Evolutionary conservation across 1,140 invertebrate species (phyloP).

Genomic region (Pseudomyrmex dendroicus): DNA sequence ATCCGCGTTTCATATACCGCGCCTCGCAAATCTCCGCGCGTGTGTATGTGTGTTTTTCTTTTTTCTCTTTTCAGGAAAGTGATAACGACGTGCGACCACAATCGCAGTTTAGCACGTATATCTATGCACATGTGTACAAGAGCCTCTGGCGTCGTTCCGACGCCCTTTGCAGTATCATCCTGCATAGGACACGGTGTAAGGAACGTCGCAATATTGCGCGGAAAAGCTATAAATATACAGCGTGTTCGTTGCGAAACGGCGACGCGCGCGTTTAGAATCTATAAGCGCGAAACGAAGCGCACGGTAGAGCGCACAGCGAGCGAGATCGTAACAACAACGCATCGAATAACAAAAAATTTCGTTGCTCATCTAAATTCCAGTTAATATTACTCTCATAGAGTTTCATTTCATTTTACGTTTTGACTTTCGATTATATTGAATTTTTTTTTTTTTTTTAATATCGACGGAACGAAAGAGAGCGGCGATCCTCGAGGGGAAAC

Average conservation of each 20-base stretch:
- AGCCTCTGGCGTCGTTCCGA: background rate
- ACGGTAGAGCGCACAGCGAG: too few relatives aligned
- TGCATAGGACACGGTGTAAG: slow-evolving; percentile 42
- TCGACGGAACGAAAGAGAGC: too few relatives aligned
- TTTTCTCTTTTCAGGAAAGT: slow-evolving; percentile 31
- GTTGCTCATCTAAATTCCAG: background rate
- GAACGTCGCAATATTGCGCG: slow-evolving; percentile 53
- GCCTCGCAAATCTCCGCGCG: background rate
- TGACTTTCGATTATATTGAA: too few relatives aligned
- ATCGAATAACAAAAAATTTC: background rate
- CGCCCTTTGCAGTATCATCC: background rate
- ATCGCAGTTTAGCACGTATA: background rate
- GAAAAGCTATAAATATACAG: slow-evolving; percentile 59
- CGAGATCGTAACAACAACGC: too few relatives aligned
- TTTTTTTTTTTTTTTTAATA: too few relatives aligned
- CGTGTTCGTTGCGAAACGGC: slow-evolving; percentile 44
- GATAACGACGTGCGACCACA: slow-evolving; percentile 16
- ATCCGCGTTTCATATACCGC: slow-evolving; percentile 41
- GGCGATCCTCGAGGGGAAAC: too few relatives aligned
- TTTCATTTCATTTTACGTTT: background rate
- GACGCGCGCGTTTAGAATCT: slow-evolving; percentile 13
- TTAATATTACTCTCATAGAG: background rate
- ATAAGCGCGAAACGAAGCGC: background rate
- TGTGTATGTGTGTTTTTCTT: background rate
- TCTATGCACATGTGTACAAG: background rate